Conservation (phyloP, 2,113 vertebrate species). For the Pygathrix nemaeus region DNA sequence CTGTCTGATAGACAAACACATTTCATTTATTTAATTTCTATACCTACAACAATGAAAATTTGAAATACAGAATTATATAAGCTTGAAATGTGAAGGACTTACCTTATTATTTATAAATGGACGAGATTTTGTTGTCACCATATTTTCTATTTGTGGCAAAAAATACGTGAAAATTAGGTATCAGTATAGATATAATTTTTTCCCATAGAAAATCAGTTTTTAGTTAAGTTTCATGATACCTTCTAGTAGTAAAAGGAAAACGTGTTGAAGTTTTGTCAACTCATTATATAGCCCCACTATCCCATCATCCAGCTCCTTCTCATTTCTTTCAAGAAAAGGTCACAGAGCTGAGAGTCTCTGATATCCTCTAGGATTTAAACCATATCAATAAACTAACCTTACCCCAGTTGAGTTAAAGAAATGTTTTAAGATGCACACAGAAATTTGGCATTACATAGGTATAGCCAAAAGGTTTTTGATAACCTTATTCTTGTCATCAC, state of each 20-base stretch:
- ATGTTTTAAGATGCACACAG: constrained; percentile 9
- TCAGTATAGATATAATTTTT: not conserved
- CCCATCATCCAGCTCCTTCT: not conserved
- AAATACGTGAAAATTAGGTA: not conserved
- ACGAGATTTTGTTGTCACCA: not conserved
- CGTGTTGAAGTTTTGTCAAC: not conserved
- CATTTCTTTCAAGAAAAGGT: constrained; percentile 37
- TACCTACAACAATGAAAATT: not conserved
- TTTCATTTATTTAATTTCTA: not conserved
- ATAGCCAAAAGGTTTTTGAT: constrained; percentile 42
- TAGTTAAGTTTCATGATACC: not conserved
- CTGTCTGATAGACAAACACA: not conserved
- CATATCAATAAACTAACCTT: constrained; percentile 41
- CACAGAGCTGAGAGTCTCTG: constrained; percentile 33
- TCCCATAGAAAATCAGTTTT: constrained; percentile 30
- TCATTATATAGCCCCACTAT: not conserved
- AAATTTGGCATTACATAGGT: constrained; percentile 7
- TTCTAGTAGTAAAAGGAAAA: not conserved
- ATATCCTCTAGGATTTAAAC: not conserved
- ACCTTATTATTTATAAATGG: not conserved
- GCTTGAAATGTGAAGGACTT: not conserved
- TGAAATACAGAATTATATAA: not conserved
- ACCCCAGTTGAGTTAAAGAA: not conserved
- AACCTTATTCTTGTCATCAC: not conserved
- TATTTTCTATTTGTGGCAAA: not conserved